These are phyloP conservation scores for Synaphobranchus kaupii DNA, from an alignment of 2,797 vertebrate genomes.

Conservation along the genomic window DNA sequence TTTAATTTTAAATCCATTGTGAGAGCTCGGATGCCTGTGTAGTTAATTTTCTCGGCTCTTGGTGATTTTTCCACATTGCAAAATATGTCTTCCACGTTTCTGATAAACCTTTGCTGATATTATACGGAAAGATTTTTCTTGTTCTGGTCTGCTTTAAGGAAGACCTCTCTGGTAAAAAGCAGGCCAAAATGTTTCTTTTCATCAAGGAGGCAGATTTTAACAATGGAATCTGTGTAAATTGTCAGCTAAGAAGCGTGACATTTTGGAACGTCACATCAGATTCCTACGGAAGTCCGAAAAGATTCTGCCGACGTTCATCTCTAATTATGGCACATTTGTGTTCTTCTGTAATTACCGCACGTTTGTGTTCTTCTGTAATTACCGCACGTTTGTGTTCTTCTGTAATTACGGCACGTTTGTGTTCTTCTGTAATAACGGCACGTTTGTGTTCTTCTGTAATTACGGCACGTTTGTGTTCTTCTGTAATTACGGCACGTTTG, in stretches of 20 bases:
- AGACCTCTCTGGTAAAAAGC: conserved; percentile 38
- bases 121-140: neutral
- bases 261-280: conserved; percentile 66
- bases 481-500: conserved; percentile 70
- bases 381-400: conserved; percentile 62
- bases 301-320: conserved; percentile 65
- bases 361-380: conserved; percentile 70
- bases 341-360: conserved; percentile 67
- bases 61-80: too few relatives aligned
- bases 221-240: conserved; percentile 64
- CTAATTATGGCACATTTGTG: conserved; percentile 69
- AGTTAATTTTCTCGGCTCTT: too few relatives aligned
- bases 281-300: conserved; percentile 71
- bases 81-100: neutral
- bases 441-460: conserved; percentile 69
- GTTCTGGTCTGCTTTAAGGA: conserved; percentile 28
- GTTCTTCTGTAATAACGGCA: too few relatives aligned
- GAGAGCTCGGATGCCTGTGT: too few relatives aligned
- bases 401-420: conserved; percentile 71
- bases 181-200: conserved; percentile 36
- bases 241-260: conserved; percentile 69
- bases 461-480: conserved; percentile 65
- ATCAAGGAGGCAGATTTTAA: conserved; percentile 54
- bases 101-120: neutral
- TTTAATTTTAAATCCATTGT: too few relatives aligned